A percentile compares a stretch with the other conserved stretches of the same genome.
Conservation (phyloP, 2,888 invertebrate genomes). For the Lithophane socia region DNA sequence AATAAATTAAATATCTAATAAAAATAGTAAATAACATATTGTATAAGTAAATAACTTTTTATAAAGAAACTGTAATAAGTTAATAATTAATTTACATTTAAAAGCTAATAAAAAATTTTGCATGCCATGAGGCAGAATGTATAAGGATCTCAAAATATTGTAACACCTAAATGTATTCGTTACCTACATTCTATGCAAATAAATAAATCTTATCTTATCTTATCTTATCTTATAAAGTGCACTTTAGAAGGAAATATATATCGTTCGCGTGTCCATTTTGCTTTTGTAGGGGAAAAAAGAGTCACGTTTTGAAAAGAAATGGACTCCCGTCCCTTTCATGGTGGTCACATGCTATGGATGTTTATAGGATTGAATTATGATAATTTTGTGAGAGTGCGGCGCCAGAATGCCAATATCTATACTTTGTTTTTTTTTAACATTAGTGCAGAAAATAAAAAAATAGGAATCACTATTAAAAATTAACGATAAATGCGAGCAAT, state of each 20-base stretch:
- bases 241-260: conserved; percentile 39
- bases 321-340: conserved; percentile 30
- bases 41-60: too few species aligned
- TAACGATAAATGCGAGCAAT: not conserved
- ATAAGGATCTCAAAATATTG: too few species aligned
- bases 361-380: conserved; percentile 18
- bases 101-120: too few species aligned
- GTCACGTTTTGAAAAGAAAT: conserved; percentile 45
- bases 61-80: too few species aligned
- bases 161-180: too few species aligned
- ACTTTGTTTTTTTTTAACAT: not conserved
- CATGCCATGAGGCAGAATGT: too few species aligned
- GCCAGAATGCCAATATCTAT: not conserved
- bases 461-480: not conserved
- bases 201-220: too few species aligned
- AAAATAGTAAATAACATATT: too few species aligned
- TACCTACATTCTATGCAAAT: too few species aligned
- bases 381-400: not conserved
- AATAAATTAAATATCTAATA: too few species aligned
- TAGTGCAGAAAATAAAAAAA: not conserved
- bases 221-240: too few species aligned
- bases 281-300: conserved; percentile 19
- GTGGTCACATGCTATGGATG: conserved; percentile 14
- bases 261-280: conserved; percentile 17
- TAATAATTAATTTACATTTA: too few species aligned